Percentiles rank a stretch among this genome's conserved stretches.
Conservation (phyloP, 2,113 vertebrate genomes). For the Chelonoidis abingdonii region DNA sequence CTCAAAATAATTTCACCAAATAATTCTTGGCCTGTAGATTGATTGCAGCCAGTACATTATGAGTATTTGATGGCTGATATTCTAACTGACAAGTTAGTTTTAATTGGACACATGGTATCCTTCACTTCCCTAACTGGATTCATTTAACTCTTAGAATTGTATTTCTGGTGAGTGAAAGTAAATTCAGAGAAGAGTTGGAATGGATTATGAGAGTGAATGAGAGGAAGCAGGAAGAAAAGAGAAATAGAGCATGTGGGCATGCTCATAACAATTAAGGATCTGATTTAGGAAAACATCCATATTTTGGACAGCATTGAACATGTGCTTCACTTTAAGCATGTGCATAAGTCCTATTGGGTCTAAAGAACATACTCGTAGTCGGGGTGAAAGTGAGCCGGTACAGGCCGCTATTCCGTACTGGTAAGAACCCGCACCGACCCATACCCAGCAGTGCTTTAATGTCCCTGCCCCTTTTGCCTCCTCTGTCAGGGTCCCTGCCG, state of each 20-base stretch:
- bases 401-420: too few relatives aligned
- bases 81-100: slow-evolving; percentile 12
- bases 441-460: too few relatives aligned
- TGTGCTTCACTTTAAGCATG: not conserved
- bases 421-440: too few relatives aligned
- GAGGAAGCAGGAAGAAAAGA: not conserved
- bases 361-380: not conserved
- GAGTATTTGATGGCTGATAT: not conserved
- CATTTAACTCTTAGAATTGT: slow-evolving; percentile 9
- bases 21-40: slow-evolving; percentile 12
- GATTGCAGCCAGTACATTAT: slow-evolving; percentile 46
- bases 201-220: slow-evolving; percentile 26
- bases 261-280: not conserved
- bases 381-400: too few relatives aligned
- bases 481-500: too few relatives aligned
- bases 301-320: not conserved
- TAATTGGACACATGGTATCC: slow-evolving; percentile 58
- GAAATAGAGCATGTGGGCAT: not conserved
- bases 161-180: slow-evolving; percentile 32
- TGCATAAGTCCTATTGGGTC: not conserved
- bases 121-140: slow-evolving; percentile 27
- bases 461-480: too few relatives aligned
- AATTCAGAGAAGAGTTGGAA: slow-evolving; percentile 42
- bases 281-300: not conserved
- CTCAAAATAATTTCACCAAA: slow-evolving; percentile 35